Evolutionary conservation across 2,797 vertebrate species (phyloP).

Genomic region (Eurystomus glaucurus): DNA sequence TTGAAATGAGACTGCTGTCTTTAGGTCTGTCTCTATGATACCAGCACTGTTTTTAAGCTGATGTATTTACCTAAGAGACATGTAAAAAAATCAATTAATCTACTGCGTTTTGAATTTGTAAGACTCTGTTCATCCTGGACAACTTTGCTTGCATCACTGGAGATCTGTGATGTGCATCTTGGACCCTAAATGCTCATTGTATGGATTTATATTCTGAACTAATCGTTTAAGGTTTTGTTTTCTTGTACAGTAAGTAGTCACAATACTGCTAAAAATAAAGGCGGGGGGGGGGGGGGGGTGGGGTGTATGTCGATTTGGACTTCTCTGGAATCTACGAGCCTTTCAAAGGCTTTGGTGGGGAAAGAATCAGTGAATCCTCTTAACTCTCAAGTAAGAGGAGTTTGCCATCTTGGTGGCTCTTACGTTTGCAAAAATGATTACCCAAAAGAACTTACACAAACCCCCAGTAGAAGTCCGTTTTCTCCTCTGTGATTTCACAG

Average conservation of each 20-base stretch:
- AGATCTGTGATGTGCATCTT: background rate
- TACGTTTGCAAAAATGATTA: background rate
- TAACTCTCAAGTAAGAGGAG: background rate
- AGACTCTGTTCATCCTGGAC: background rate
- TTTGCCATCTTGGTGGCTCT: background rate
- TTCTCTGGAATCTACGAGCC: background rate
- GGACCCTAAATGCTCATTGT: background rate
- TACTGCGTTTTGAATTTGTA: background rate
- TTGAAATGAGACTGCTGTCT: background rate
- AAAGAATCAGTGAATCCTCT: background rate
- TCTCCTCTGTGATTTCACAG: background rate
- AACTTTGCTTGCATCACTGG: background rate
- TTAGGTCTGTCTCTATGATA: background rate
- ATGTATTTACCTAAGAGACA: background rate
- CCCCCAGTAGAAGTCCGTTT: background rate
- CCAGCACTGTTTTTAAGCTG: background rate
- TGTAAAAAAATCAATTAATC: background rate
- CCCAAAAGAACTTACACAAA: background rate
- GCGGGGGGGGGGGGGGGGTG: fast-evolving
- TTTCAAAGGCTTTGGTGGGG: background rate
- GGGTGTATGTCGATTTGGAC: background rate
- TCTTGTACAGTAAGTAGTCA: background rate
- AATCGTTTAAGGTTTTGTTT: background rate
- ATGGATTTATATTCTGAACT: background rate
- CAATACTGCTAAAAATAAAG: background rate